Percentiles rank a stretch among this genome's conserved stretches.
Evolutionary conservation across 2,797 vertebrate genomes (phyloP).

Genomic region (Catamblyrhynchus diadema): DNA sequence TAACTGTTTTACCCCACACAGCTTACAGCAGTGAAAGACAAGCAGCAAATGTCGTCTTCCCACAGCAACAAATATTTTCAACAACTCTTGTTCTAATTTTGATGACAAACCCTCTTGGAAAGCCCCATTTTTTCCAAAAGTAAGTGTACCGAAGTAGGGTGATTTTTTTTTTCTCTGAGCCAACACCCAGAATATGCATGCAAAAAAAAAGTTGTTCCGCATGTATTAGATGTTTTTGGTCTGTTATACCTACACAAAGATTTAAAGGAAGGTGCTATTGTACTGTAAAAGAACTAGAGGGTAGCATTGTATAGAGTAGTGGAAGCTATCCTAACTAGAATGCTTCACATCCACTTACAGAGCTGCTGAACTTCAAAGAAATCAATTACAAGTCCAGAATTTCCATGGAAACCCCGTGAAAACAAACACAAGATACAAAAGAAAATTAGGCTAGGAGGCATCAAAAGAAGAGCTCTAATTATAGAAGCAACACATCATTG

Average conservation of each 20-base stretch:
- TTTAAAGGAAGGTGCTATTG: conserved; percentile 38
- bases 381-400: background rate
- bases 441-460: background rate
- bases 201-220: background rate
- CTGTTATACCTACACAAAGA: background rate
- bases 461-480: conserved; percentile 10
- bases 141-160: accelerated
- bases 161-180: background rate
- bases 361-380: conserved; percentile 28
- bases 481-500: background rate
- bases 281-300: conserved; percentile 55
- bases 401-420: conserved; percentile 40
- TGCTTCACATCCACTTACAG: background rate
- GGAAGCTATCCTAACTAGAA: background rate
- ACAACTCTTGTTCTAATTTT: background rate
- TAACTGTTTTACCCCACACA: background rate
- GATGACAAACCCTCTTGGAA: background rate
- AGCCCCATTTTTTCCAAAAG: background rate
- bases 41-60: background rate
- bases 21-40: background rate
- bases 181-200: background rate
- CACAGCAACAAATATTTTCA: background rate
- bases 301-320: conserved; percentile 61
- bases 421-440: conserved; percentile 15
- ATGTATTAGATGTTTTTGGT: background rate